Evolutionary conservation across 2,888 invertebrate genomes (phyloP).

Genomic region (Tipula vernalis): DNA sequence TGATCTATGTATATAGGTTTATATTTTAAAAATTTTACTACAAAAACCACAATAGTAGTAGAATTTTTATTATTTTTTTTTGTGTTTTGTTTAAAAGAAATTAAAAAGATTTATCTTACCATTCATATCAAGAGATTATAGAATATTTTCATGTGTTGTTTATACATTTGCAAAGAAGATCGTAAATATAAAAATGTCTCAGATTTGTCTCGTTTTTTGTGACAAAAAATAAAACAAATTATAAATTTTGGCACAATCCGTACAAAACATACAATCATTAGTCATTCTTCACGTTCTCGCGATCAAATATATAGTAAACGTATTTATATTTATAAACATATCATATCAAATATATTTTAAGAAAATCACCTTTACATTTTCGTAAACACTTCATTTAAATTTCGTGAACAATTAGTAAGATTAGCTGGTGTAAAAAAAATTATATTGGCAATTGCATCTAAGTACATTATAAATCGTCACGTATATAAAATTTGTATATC

Average conservation of each 20-base stretch:
- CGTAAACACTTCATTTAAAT: background rate
- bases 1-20: background rate
- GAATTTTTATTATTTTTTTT: background rate
- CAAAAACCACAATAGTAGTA: background rate
- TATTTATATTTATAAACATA: background rate
- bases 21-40: background rate
- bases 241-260: background rate
- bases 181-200: background rate
- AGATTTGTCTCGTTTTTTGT: constrained; percentile 4
- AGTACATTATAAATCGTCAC: background rate
- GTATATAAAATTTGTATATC: background rate
- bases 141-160: background rate
- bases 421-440: background rate
- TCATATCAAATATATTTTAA: background rate
- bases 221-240: constrained; percentile 4
- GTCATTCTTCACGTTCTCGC: background rate
- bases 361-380: background rate
- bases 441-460: background rate
- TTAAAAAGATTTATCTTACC: background rate
- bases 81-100: background rate
- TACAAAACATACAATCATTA: background rate
- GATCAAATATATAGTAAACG: background rate
- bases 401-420: background rate
- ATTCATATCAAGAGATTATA: background rate
- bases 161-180: background rate